Percentiles rank a stretch among this genome's conserved stretches.
These are phyloP conservation scores for Notocelia uddmanniana DNA, from an alignment of 2,888 invertebrate species.

Conservation along the genomic window DNA sequence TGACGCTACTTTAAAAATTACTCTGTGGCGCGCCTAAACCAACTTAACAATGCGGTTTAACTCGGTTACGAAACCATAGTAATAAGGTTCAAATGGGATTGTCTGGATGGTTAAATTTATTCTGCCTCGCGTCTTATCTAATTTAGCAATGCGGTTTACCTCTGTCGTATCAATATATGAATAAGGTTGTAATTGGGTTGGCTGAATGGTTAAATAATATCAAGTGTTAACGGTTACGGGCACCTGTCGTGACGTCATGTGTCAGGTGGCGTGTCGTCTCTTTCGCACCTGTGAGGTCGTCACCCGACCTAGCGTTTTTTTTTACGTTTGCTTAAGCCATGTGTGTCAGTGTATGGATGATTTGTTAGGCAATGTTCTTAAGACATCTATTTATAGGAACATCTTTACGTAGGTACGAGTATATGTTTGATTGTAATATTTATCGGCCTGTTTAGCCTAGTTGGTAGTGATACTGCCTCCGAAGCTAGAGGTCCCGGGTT, in stretches of 20 bases:
- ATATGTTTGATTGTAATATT: too few relatives aligned
- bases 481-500: too few relatives aligned
- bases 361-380: neutral
- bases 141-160: neutral
- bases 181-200: neutral
- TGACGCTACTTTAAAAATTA: neutral
- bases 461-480: too few relatives aligned
- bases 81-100: neutral
- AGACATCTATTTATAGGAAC: too few relatives aligned
- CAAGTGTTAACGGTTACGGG: conserved; percentile 56
- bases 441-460: too few relatives aligned
- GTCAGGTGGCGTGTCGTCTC: conserved; percentile 62
- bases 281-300: conserved; percentile 47
- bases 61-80: neutral
- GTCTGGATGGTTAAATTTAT: neutral
- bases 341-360: neutral
- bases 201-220: neutral
- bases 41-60: neutral
- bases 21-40: conserved; percentile 2
- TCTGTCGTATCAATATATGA: neutral
- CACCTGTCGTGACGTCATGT: conserved; percentile 67
- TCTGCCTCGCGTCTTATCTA: too few relatives aligned
- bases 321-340: neutral
- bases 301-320: conserved; percentile 42
- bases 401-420: too few relatives aligned